Conservation (phyloP, 2,797 vertebrate genomes). For the Anabacerthia variegaticeps region DNA sequence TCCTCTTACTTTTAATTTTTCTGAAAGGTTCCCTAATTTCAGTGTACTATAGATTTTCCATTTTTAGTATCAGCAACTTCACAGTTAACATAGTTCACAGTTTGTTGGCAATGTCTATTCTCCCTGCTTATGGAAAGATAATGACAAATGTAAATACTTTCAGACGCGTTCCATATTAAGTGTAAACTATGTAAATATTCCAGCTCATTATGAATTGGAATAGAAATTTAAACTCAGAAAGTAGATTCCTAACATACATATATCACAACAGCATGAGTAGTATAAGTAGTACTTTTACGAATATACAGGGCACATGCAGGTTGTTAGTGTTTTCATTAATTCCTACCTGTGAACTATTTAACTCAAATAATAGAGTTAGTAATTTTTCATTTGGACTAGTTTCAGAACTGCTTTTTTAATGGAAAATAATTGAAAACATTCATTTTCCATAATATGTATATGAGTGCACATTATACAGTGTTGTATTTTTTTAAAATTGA, state of each 20-base stretch:
- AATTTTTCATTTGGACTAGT: neutral
- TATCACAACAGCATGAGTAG: neutral
- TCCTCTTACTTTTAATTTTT: neutral
- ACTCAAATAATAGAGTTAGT: neutral
- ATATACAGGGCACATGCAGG: accelerated
- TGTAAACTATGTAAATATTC: neutral
- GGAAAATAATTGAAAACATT: neutral
- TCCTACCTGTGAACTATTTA: neutral
- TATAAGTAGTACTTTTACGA: neutral
- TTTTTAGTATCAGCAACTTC: neutral
- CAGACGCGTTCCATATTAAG: neutral
- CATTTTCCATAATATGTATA: neutral
- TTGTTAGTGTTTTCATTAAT: neutral
- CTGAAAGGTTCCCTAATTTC: neutral
- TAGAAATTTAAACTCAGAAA: neutral
- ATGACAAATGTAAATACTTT: neutral
- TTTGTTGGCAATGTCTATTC: neutral
- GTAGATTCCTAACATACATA: neutral
- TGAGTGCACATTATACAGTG: neutral
- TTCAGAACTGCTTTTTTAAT: neutral
- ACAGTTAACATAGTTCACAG: neutral
- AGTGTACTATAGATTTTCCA: neutral
- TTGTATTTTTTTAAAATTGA: neutral
- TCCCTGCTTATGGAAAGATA: neutral
- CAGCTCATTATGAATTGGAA: neutral